Evolutionary conservation across 2,888 invertebrate species (phyloP).

Genomic region (Drosophila nigritarsus): DNA sequence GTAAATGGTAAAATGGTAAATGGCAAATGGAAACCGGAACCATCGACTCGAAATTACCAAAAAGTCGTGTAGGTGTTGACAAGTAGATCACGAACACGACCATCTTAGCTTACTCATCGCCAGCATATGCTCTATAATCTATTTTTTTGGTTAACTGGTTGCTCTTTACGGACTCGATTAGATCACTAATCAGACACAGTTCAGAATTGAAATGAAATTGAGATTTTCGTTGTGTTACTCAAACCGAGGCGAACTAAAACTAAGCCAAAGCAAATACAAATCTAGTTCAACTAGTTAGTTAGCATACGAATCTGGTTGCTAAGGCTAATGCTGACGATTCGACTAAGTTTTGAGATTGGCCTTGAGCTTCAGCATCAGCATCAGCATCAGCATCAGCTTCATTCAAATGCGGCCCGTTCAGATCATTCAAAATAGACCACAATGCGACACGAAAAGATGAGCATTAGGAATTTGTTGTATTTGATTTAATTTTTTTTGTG

Average conservation of each 20-base stretch:
- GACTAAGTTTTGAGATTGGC: constrained; percentile 48
- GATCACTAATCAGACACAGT: background rate
- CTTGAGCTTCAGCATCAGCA: constrained; percentile 57
- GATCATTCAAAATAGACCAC: constrained; percentile 62
- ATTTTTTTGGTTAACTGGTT: background rate
- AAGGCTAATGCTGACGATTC: constrained; percentile 28
- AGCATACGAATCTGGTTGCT: constrained; percentile 59
- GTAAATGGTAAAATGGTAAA: constrained; percentile 22
- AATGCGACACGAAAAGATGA: constrained; percentile 13
- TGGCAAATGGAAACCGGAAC: constrained; percentile 67
- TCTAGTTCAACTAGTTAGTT: constrained; percentile 77
- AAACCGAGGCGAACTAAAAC: background rate
- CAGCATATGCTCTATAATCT: background rate
- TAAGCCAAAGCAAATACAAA: constrained; percentile 36
- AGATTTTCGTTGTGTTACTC: background rate
- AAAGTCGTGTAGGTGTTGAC: constrained; percentile 75
- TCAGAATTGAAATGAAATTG: background rate
- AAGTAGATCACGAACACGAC: constrained; percentile 73
- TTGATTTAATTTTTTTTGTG: background rate
- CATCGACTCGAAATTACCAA: constrained; percentile 41
- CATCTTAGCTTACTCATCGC: constrained; percentile 18
- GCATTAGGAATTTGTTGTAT: constrained; percentile 1
- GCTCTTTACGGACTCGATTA: background rate
- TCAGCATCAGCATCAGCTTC: constrained; percentile 9
- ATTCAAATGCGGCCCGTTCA: constrained; percentile 20